These are phyloP conservation scores for Lepidurus couesii DNA, from an alignment of 1,140 invertebrate species.

Conservation along the genomic window DNA sequence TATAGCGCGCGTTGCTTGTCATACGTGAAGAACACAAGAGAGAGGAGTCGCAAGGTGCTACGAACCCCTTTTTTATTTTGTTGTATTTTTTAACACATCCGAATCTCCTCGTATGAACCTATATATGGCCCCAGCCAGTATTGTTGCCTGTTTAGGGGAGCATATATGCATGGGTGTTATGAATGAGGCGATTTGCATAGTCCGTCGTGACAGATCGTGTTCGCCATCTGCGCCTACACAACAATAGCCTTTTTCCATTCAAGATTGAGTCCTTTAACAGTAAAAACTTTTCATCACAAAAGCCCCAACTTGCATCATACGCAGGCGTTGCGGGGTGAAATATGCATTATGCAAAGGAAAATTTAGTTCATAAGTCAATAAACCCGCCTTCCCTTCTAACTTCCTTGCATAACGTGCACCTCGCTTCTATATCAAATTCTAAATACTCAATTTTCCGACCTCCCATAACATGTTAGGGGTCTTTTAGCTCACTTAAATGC, in stretches of 20 bases:
- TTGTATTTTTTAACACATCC: not conserved
- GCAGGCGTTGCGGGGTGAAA: slow-evolving; percentile 16
- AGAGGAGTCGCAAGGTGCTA: slow-evolving; percentile 9
- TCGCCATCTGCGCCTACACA: slow-evolving; percentile 20
- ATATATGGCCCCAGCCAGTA: not conserved
- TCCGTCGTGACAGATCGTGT: slow-evolving; percentile 17
- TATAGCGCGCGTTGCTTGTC: not conserved
- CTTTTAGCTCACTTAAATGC: slow-evolving; percentile 4
- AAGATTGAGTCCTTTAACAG: slow-evolving; percentile 11
- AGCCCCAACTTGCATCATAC: slow-evolving; percentile 13
- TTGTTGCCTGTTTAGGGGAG: slow-evolving; percentile 11
- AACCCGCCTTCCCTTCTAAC: not conserved
- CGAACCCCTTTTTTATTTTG: not conserved
- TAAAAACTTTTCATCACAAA: slow-evolving; percentile 12
- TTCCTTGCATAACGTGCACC: not conserved
- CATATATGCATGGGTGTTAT: slow-evolving; percentile 14
- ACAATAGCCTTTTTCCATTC: not conserved
- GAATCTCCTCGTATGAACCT: not conserved
- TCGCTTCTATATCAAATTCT: not conserved
- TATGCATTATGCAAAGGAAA: slow-evolving; percentile 16
- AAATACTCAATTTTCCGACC: not conserved
- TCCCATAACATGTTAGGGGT: slow-evolving; percentile 6
- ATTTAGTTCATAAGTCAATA: slow-evolving; percentile 1
- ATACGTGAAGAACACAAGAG: not conserved
- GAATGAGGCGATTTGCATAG: slow-evolving; percentile 18